phyloP scores from a whole-genome alignment of 2,113 vertebrate genomes.

The Melanotaenia duboulayi region DNA sequence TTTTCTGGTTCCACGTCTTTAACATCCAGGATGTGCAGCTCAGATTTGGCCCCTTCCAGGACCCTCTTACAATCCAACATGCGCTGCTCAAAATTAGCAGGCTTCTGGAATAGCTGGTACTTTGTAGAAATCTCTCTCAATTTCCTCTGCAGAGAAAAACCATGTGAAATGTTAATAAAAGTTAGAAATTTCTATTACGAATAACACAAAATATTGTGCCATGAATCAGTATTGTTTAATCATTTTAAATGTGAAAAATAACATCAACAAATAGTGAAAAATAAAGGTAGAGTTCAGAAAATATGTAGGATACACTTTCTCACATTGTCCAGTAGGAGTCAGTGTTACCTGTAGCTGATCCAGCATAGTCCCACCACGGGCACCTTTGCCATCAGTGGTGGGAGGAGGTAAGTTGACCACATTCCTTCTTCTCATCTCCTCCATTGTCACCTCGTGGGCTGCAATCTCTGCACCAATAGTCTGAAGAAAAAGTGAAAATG shows the following conservation, averaged over 20 bases:
- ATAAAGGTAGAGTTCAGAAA: not conserved
- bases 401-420: slow-evolving; percentile 78
- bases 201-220: not conserved
- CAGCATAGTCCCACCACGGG: slow-evolving; percentile 87
- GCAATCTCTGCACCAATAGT: slow-evolving; percentile 93
- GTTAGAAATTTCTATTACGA: not conserved
- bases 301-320: not conserved
- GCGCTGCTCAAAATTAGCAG: slow-evolving; percentile 97
- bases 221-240: not conserved
- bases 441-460: slow-evolving; percentile 89
- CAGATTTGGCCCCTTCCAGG: slow-evolving; percentile 90
- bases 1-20: slow-evolving; percentile 89
- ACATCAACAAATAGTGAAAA: not conserved
- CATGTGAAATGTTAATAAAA: not conserved
- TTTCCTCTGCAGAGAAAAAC: slow-evolving; percentile 85
- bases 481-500: slow-evolving; percentile 65
- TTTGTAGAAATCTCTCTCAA: slow-evolving; percentile 95
- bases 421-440: slow-evolving; percentile 89
- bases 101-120: slow-evolving; percentile 98
- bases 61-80: slow-evolving; percentile 95
- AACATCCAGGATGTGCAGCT: slow-evolving; percentile 89
- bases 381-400: slow-evolving; percentile 84
- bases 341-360: slow-evolving; percentile 91
- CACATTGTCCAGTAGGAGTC: slow-evolving; percentile 59
- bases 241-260: not conserved